Percentiles rank a stretch among this genome's conserved stretches.
phyloP scores from a whole-genome alignment of 2,888 invertebrate genomes.

The Noctua fimbriata region DNA sequence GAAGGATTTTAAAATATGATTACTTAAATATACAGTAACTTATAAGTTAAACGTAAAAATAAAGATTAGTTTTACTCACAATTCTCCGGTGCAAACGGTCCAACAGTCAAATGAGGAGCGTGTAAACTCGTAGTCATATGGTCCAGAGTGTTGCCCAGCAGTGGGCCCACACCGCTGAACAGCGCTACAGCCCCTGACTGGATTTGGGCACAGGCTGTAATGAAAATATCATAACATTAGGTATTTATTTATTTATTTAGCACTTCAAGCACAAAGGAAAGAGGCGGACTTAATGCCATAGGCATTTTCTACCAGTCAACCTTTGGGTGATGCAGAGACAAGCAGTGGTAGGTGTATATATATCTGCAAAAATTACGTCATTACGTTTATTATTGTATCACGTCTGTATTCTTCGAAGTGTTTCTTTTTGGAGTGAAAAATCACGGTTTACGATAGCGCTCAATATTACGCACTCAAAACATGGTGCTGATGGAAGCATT shows the following conservation, averaged over 20 bases:
- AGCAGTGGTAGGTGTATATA: too few relatives aligned
- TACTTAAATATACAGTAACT: too few relatives aligned
- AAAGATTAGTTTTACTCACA: constrained; percentile 59
- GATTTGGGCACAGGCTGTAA: constrained; percentile 95
- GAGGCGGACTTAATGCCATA: too few relatives aligned
- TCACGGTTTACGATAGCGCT: neutral
- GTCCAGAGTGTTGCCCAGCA: constrained; percentile 95
- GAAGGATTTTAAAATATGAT: too few relatives aligned
- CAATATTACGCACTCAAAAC: neutral
- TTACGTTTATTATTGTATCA: too few relatives aligned
- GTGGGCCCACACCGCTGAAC: constrained; percentile 96
- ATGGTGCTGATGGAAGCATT: neutral
- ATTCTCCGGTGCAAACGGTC: constrained; percentile 72
- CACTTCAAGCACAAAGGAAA: too few relatives aligned
- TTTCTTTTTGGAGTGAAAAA: neutral
- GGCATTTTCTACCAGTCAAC: too few relatives aligned
- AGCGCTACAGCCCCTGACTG: constrained; percentile 96
- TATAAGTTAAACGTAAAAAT: too few relatives aligned
- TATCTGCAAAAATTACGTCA: too few relatives aligned
- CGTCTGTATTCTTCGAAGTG: too few relatives aligned
- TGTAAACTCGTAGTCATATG: constrained; percentile 97
- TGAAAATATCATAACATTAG: neutral
- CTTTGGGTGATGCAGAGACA: too few relatives aligned
- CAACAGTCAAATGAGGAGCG: constrained; percentile 96
- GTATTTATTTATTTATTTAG: too few relatives aligned